Base-by-base conservation (phyloP, 2,797 vertebrate genomes). In the Enoplosus armatus region DNA sequence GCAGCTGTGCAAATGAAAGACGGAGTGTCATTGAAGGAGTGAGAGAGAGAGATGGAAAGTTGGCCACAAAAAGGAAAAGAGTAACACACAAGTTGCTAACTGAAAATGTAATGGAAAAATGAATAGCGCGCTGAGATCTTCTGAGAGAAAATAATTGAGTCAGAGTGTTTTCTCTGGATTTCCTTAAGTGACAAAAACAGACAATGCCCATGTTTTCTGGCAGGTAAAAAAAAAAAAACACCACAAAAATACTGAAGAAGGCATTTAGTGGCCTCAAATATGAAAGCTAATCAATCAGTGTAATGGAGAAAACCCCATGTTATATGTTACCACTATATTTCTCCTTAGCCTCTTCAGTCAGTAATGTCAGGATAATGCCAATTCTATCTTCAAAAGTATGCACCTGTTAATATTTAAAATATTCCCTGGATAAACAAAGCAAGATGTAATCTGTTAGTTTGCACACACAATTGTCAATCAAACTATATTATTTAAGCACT, bases 1-100 rank as follows among this genome's bases (percentile, higher is more conserved):
- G 89, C 93, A 94, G 93, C 93, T 93, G 92, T 92, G 91, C 90
- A 94, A 94, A 94, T 92, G 93, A 94, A 93, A 94, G 92, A 93
- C 87, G 53, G 85, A 87, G 92, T 90, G 92, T 90, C 79, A 82
- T 55, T 92, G 86, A 91, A 94, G 89, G 77, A 91, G 89, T 62
- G 84, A 89, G 85, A 79, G 84, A 89, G 85, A 79, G 89, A 86
- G 80, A 85, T 91, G 94, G 94, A 94, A 95, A 95, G 91, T 94
- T 94, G 92, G 93, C 93, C 82, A 88, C 87, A 76, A 87, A n/a
- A 88, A 81, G 82, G 82, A 86, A 88, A 90, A 91, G 82, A 93
- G 91, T 83, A 90, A 93, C 92, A 87, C 80, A 88, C 87, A 87
- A 91, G 89, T 91, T 89, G 82, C 90, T 85, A 75, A 79, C 75